These are phyloP conservation scores for Oreochromis grahami DNA, from an alignment of 2,797 vertebrate genomes.

Conservation along the genomic window DNA sequence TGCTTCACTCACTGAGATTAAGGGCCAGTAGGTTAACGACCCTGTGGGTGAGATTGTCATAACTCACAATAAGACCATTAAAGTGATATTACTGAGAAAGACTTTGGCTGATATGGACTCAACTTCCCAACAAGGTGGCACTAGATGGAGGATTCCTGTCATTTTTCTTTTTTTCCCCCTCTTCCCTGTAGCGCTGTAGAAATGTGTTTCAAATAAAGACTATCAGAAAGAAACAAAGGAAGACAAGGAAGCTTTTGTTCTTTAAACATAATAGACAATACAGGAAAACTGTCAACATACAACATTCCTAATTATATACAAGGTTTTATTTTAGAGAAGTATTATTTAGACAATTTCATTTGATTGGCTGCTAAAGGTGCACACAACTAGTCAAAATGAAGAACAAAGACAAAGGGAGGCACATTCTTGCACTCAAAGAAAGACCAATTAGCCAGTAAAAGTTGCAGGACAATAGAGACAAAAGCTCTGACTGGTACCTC, in stretches of 20 bases:
- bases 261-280: neutral
- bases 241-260: neutral
- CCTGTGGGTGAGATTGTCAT: slow-evolving; percentile 70
- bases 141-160: neutral
- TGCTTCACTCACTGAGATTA: slow-evolving; percentile 68
- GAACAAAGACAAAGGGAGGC: slow-evolving; percentile 24
- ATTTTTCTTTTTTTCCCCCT: neutral
- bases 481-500: neutral
- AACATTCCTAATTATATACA: neutral
- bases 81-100: slow-evolving; percentile 68
- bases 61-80: slow-evolving; percentile 77
- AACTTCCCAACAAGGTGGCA: slow-evolving; percentile 60
- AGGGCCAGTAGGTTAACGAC: slow-evolving; percentile 69
- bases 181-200: slow-evolving; percentile 30
- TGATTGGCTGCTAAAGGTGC: neutral
- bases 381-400: neutral
- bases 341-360: neutral
- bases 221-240: neutral
- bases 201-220: neutral
- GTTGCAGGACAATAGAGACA: neutral
- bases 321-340: neutral
- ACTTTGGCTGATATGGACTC: slow-evolving; percentile 57
- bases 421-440: slow-evolving; percentile 22
- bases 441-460: neutral
- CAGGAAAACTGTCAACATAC: neutral